phyloP scores from a whole-genome alignment of 2,888 invertebrate genomes.

The Clostera curtula region DNA sequence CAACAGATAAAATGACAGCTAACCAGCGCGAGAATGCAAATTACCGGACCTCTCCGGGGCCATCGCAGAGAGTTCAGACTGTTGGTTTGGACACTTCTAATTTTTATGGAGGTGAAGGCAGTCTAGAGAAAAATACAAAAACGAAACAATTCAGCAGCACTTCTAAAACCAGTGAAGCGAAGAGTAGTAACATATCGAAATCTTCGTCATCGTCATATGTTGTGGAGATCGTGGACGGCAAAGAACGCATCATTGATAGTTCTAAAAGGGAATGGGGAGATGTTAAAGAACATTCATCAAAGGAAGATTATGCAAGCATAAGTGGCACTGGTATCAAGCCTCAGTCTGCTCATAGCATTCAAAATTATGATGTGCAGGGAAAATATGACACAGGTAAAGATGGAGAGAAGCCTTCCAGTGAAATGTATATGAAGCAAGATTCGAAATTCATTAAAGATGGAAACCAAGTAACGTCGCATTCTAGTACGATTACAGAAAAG shows the following conservation, averaged over 20 bases:
- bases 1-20: conserved; percentile 34
- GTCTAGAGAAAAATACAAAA: conserved; percentile 44
- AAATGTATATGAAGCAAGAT: conserved; percentile 51
- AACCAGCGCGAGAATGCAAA: conserved; percentile 47
- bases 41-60: conserved; percentile 38
- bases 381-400: conserved; percentile 74
- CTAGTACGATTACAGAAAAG: conserved; percentile 54
- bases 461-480: conserved; percentile 52
- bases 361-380: conserved; percentile 70
- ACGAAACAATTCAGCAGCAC: conserved; percentile 53
- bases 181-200: conserved; percentile 72
- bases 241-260: conserved; percentile 76
- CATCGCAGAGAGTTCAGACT: conserved; percentile 39
- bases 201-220: conserved; percentile 78
- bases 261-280: conserved; percentile 76
- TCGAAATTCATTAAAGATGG: conserved; percentile 60
- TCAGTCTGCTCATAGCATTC: conserved; percentile 68
- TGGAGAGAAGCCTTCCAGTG: conserved; percentile 58
- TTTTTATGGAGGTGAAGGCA: conserved; percentile 57
- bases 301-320: conserved; percentile 69
- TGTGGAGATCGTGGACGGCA: conserved; percentile 79
- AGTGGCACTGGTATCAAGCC: conserved; percentile 76
- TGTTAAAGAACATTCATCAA: conserved; percentile 56
- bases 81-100: conserved; percentile 48
- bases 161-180: conserved; percentile 65